These are phyloP conservation scores for Tadarida brasiliensis DNA, from an alignment of 2,797 vertebrate species.

Conservation along the genomic window DNA sequence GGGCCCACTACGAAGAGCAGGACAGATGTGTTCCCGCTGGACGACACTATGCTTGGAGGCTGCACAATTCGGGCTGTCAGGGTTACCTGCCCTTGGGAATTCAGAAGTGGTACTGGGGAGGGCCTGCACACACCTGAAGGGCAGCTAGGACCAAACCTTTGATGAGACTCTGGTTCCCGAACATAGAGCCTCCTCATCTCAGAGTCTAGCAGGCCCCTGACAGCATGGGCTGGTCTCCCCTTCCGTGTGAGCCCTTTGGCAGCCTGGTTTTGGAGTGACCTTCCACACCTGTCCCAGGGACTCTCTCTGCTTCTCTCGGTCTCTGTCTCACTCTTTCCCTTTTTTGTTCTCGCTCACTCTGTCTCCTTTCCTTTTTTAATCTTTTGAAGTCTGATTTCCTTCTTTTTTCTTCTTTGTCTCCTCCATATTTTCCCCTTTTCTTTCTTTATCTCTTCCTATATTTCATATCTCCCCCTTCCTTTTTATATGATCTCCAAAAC, in stretches of 20 bases:
- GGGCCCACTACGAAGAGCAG: not conserved
- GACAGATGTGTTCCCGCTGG: not conserved
- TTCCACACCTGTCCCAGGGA: not conserved
- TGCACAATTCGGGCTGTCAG: too few relatives aligned
- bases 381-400: not conserved
- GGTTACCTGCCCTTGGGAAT: not conserved
- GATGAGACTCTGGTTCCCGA: not conserved
- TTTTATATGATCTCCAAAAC: not conserved
- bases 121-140: not conserved
- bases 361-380: not conserved
- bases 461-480: not conserved
- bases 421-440: not conserved
- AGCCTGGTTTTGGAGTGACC: not conserved
- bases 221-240: accelerated
- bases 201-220: not conserved
- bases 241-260: not conserved
- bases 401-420: not conserved
- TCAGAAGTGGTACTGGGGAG: not conserved
- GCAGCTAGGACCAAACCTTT: not conserved
- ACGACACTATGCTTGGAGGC: not conserved
- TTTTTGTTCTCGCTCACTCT: not conserved
- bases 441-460: not conserved
- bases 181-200: not conserved
- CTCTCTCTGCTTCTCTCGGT: not conserved
- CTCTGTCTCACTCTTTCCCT: too few relatives aligned